These are phyloP conservation scores for Ploceus nigricollis DNA, from an alignment of 2,113 vertebrate genomes.

Conservation along the genomic window DNA sequence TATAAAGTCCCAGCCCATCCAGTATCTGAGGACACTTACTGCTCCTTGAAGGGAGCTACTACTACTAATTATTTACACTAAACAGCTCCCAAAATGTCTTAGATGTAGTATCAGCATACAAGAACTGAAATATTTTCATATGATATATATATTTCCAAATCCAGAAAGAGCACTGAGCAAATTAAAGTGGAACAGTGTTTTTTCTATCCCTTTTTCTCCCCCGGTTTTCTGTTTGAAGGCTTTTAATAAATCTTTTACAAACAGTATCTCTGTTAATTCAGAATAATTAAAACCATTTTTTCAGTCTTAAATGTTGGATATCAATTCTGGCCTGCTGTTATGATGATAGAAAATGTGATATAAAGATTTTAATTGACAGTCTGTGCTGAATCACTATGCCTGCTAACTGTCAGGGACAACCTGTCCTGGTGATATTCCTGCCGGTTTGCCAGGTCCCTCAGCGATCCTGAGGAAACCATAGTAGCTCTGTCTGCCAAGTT, in stretches of 20 bases:
- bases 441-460: background rate
- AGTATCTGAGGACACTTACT: background rate
- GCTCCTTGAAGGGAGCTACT: background rate
- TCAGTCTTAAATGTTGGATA: background rate
- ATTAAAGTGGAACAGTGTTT: background rate
- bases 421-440: background rate
- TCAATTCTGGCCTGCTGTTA: background rate
- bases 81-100: background rate
- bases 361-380: constrained; percentile 5
- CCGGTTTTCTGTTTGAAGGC: background rate
- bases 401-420: background rate
- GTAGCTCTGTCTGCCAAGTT: background rate
- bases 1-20: background rate
- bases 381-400: background rate
- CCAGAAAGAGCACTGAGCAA: background rate
- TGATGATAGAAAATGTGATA: background rate
- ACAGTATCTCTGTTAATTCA: background rate
- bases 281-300: background rate
- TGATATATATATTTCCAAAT: background rate
- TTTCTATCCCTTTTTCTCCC: background rate
- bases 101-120: background rate
- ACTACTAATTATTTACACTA: background rate
- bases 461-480: background rate
- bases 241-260: background rate
- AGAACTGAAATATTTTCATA: background rate